Percentiles rank a stretch among this genome's conserved stretches.
phyloP scores from a whole-genome alignment of 2,888 invertebrate species.

The Limnephilus marmoratus region DNA sequence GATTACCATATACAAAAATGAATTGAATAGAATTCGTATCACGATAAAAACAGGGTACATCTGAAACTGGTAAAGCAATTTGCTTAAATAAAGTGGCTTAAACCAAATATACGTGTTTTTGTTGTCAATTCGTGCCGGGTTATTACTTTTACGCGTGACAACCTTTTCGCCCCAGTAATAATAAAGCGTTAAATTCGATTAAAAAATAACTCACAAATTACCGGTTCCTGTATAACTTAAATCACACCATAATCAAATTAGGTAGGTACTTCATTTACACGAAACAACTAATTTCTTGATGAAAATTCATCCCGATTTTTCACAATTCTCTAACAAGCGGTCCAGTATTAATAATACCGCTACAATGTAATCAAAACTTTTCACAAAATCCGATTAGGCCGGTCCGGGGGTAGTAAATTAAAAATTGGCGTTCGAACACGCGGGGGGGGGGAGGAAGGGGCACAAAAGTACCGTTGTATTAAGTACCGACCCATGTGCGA shows the following conservation, averaged over 20 bases:
- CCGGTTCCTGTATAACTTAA: not conserved
- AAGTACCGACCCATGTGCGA: not conserved
- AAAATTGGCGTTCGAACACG: conserved; percentile 32
- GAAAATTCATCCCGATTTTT: conserved; percentile 4
- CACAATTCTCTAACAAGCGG: conserved; percentile 14
- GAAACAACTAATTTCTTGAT: not conserved
- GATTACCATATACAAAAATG: too few relatives aligned
- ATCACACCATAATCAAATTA: conserved; percentile 2
- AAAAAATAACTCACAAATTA: not conserved
- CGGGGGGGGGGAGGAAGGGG: not conserved
- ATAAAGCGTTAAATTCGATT: not conserved
- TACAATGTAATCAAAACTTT: conserved; percentile 46
- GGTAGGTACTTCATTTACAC: not conserved
- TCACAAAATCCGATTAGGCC: conserved; percentile 38
- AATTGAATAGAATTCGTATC: too few relatives aligned
- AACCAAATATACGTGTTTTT: not conserved
- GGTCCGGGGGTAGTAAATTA: conserved; percentile 31
- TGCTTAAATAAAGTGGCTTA: too few relatives aligned
- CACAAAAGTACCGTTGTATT: not conserved
- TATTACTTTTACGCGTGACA: not conserved
- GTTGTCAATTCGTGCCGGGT: not conserved
- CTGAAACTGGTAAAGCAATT: too few relatives aligned
- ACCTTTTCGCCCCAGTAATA: not conserved
- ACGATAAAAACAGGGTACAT: too few relatives aligned
- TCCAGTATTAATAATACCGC: not conserved